phyloP scores from a whole-genome alignment of 2,888 invertebrate genomes.

The Bellardia bayeri region DNA sequence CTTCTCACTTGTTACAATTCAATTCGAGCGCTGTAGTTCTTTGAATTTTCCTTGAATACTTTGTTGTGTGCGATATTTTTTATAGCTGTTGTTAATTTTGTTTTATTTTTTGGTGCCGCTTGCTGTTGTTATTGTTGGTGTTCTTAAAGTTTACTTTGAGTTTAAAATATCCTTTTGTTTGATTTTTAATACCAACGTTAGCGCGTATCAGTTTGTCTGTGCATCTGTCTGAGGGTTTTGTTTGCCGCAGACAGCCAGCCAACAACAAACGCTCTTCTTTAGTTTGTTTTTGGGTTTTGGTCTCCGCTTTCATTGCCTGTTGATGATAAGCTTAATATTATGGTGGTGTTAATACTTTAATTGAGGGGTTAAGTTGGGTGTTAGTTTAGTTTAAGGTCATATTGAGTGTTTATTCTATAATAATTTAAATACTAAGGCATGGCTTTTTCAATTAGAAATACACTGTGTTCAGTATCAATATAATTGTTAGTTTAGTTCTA shows the following conservation, averaged over 20 bases:
- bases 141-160: slow-evolving; percentile 63
- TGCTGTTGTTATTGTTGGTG: not conserved
- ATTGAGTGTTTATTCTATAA: slow-evolving; percentile 62
- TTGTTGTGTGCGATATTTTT: slow-evolving; percentile 59
- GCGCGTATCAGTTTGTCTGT: slow-evolving; percentile 26
- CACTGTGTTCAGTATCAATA: not conserved
- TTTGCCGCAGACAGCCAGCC: not conserved
- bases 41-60: slow-evolving; percentile 18
- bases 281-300: slow-evolving; percentile 35
- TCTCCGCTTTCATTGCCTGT: slow-evolving; percentile 75
- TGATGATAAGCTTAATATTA: slow-evolving; percentile 80
- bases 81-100: slow-evolving; percentile 66
- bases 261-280: not conserved
- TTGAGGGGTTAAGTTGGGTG: slow-evolving; percentile 73
- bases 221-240: not conserved
- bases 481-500: not conserved
- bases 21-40: not conserved
- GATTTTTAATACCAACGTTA: slow-evolving; percentile 64
- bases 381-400: slow-evolving; percentile 64
- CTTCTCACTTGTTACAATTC: not conserved
- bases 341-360: slow-evolving; percentile 76
- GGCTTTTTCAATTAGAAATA: slow-evolving; percentile 39
- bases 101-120: slow-evolving; percentile 6
- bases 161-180: slow-evolving; percentile 78
- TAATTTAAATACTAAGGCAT: slow-evolving; percentile 60